Percentiles rank a stretch among this genome's conserved stretches.
Evolutionary conservation across 2,113 vertebrate genomes (phyloP).

Genomic region (Actenoides lindsayi): DNA sequence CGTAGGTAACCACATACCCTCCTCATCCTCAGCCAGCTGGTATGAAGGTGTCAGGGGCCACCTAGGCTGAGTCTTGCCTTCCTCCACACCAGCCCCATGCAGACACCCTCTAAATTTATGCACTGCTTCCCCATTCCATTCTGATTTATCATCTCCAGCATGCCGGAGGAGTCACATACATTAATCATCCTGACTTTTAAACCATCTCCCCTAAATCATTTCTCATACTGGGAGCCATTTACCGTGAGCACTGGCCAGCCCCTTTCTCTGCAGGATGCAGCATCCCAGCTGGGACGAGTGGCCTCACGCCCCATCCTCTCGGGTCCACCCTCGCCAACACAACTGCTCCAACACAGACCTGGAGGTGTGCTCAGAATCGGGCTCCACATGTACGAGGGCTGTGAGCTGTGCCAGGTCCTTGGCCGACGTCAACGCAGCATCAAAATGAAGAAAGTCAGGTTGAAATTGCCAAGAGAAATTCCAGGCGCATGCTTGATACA

Average conservation of each 20-base stretch:
- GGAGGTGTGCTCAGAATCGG: accelerated
- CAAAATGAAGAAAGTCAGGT: background rate
- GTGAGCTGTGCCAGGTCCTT: background rate
- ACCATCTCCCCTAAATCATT: constrained; percentile 38
- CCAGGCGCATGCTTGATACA: background rate
- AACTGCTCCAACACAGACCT: accelerated
- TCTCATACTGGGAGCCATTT: background rate
- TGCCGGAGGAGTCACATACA: background rate
- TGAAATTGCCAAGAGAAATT: background rate
- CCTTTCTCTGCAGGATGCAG: background rate
- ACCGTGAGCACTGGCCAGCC: background rate
- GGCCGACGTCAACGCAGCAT: background rate
- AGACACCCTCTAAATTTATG: background rate
- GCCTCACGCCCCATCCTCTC: background rate
- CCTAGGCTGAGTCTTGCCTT: background rate
- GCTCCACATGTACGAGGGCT: accelerated
- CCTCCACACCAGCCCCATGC: background rate
- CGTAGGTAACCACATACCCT: accelerated
- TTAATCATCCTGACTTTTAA: constrained; percentile 63
- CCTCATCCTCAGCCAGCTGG: background rate
- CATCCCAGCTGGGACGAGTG: background rate
- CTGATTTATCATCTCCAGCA: constrained; percentile 59
- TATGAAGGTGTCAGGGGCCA: accelerated
- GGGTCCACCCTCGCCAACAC: accelerated
- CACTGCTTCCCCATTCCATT: background rate